Base-by-base conservation (phyloP, 1,140 invertebrate species). In the Parapsyche elsis region DNA sequence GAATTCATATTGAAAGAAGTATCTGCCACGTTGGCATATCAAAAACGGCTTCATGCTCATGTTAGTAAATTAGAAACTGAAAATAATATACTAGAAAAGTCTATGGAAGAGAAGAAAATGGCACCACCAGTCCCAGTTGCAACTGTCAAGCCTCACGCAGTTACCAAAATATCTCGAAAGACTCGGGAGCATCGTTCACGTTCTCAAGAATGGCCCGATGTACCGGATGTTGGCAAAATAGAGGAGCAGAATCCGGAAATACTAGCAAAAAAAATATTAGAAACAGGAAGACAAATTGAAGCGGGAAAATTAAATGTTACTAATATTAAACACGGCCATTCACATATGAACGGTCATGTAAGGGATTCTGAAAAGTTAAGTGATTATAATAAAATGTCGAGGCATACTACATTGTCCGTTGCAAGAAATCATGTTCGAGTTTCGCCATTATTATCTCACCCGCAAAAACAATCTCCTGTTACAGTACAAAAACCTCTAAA, bases 241-340 rank as follows among this genome's bases (percentile, higher is more conserved):
- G 94, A 96, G 84, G 96, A 97, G 84, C 95, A 96, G 84, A 96
- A 97, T 90, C 96, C 95, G 0, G 95, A 97, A 87, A 92, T 96
- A 57, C 86, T 97, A 14, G 95, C 95, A 0, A 94, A 95, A 86
- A 97, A 97, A 85, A 96, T 97, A 80, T 87, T 97, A 16, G 95
- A 97, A 86, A 96, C 94, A 0, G 95, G 95, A 4, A 89, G 95
- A 0, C 94, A 96, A 87, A 94, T 96, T 67, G 95, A 97, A 86
- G 95, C 94, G 9, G 93, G 93, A 23, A 94, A 94, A 86, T 91
- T 91, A 59, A 82, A 80, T n/a, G 81, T 85, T 26, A 16, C 61
- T 76, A 30, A 44, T 49, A 49, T 46, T 46, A 88, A 87, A 83
- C 88, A 89, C 77, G 86, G 87, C 1, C 74, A 81, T 78, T 59